Evolutionary conservation across 2,113 vertebrate species (phyloP).

Genomic region (Podilymbus podiceps): DNA sequence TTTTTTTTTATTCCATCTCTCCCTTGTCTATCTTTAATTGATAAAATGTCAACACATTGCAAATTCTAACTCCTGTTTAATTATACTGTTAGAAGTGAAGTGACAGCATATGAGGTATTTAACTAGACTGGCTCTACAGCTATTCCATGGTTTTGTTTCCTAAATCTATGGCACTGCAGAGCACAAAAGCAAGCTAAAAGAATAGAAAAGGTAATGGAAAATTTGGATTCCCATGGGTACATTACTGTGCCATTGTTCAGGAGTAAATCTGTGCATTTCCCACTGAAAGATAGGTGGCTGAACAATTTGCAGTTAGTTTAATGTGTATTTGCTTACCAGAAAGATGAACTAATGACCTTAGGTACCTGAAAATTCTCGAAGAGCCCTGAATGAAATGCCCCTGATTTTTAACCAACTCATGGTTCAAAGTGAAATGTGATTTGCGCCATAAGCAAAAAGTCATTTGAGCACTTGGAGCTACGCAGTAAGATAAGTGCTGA

Average conservation of each 20-base stretch:
- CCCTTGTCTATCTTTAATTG: background rate
- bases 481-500: background rate
- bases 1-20: background rate
- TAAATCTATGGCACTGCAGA: background rate
- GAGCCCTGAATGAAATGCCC: background rate
- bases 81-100: background rate
- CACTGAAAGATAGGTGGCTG: background rate
- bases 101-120: background rate
- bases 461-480: background rate
- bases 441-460: background rate
- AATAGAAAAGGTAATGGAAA: background rate
- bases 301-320: background rate
- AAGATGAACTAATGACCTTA: background rate
- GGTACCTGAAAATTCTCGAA: background rate
- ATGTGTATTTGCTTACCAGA: background rate
- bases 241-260: background rate
- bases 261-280: background rate
- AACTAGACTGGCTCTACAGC: background rate
- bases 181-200: background rate
- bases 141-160: background rate
- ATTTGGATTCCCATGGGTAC: background rate
- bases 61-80: background rate
- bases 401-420: background rate
- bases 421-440: background rate
- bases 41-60: background rate